Evolutionary conservation across 2,113 vertebrate species (phyloP).

Genomic region (Furnarius figulus): DNA sequence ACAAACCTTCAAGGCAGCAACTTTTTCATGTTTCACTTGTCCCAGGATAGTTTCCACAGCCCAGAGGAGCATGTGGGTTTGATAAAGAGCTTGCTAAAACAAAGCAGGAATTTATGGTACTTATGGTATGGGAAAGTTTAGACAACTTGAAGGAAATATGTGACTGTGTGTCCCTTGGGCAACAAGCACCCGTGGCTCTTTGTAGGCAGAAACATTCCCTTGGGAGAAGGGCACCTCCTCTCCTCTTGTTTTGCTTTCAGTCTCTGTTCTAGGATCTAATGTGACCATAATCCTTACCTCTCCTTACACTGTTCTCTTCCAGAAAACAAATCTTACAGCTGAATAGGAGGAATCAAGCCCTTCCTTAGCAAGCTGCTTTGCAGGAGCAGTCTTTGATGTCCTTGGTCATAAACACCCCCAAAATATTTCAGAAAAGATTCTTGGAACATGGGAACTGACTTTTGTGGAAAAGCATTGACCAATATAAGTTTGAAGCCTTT

Average conservation of each 20-base stretch:
- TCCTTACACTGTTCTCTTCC: neutral
- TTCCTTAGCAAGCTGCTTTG: neutral
- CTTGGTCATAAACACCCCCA: neutral
- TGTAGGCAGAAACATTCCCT: neutral
- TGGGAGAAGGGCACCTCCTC: neutral
- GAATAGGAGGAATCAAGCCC: neutral
- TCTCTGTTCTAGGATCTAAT: neutral
- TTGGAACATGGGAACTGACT: neutral
- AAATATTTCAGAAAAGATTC: neutral
- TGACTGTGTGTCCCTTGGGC: neutral
- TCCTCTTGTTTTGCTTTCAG: neutral
- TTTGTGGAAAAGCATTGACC: neutral
- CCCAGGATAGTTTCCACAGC: neutral
- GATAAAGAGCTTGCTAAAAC: neutral
- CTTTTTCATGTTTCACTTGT: neutral
- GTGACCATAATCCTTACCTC: neutral
- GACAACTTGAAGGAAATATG: neutral
- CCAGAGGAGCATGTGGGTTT: neutral
- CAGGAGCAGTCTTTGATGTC: neutral
- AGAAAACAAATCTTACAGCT: neutral
- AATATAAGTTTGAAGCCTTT: neutral
- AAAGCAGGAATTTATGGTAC: neutral
- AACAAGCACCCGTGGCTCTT: rapidly evolving
- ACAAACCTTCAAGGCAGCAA: neutral
- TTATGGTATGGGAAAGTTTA: neutral